A percentile compares a stretch with the other conserved stretches of the same genome.
These are phyloP conservation scores for Oophaga sylvatica DNA, from an alignment of 2,797 vertebrate genomes.

Conservation along the genomic window DNA sequence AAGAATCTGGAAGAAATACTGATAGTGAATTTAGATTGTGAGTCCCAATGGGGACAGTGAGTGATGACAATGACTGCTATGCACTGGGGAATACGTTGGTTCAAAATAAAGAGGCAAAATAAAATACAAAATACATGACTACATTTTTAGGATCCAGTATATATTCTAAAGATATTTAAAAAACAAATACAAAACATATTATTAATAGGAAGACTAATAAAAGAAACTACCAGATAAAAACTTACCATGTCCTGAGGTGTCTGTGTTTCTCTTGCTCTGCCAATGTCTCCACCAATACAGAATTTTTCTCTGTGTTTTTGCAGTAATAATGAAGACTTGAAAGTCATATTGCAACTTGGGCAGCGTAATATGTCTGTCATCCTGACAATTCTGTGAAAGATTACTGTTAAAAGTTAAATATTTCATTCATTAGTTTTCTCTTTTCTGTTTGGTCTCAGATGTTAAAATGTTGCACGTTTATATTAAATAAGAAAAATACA, in stretches of 20 bases:
- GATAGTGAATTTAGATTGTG: no score
- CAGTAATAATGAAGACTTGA: conserved; percentile 64
- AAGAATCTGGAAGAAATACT: no score
- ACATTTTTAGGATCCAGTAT: neutral
- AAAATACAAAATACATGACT: neutral
- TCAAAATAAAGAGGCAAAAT: no score
- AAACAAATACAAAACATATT: neutral
- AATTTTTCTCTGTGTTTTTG: conserved; percentile 69
- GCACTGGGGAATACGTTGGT: no score
- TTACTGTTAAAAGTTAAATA: neutral
- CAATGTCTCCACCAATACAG: conserved; percentile 65
- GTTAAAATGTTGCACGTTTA: neutral
- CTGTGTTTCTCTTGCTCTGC: conserved; percentile 49
- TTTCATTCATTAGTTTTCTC: neutral
- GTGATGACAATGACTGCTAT: no score
- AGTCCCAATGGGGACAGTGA: no score
- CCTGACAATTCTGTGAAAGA: neutral
- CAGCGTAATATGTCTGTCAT: conserved; percentile 62
- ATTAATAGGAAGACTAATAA: neutral
- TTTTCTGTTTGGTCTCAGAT: neutral
- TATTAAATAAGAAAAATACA: neutral
- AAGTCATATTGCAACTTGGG: conserved; percentile 64
- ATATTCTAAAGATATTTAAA: neutral
- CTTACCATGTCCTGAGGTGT: conserved; percentile 62
- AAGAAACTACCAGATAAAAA: neutral